Conservation (phyloP, 92 coral and sea anemone genomes). For the Zoanthus sociatus region DNA sequence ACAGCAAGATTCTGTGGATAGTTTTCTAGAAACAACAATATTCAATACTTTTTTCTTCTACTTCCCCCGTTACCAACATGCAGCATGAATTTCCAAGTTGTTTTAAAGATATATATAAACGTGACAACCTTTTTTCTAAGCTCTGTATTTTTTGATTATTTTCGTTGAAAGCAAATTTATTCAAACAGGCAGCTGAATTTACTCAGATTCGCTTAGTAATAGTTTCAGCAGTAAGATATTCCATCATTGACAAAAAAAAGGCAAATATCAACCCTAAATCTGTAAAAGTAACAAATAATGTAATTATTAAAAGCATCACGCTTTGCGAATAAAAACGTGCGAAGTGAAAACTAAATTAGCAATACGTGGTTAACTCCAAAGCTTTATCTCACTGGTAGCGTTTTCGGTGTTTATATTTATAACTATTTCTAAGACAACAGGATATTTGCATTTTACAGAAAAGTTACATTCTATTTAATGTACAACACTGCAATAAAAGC, state of each 20-base stretch:
- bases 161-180: not conserved
- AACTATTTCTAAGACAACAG: not conserved
- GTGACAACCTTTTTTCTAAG: not conserved
- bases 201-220: not conserved
- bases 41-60: not conserved
- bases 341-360: no score
- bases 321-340: not conserved
- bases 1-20: not conserved
- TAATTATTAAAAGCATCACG: not conserved
- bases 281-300: not conserved
- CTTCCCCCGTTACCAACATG: not conserved
- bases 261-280: not conserved
- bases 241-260: not conserved
- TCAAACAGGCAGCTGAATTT: not conserved
- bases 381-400: not conserved
- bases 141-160: no score
- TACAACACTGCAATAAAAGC: no score
- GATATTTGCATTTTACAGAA: not conserved
- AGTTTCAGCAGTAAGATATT: not conserved
- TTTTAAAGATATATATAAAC: not conserved
- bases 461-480: not conserved
- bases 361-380: not conserved
- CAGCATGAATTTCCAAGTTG: not conserved
- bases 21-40: not conserved
- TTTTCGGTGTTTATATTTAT: not conserved